A percentile compares a stretch with the other conserved stretches of the same genome.
These are phyloP conservation scores for Rhadinocentrus ornatus DNA, from an alignment of 2,797 vertebrate species.

Conservation along the genomic window DNA sequence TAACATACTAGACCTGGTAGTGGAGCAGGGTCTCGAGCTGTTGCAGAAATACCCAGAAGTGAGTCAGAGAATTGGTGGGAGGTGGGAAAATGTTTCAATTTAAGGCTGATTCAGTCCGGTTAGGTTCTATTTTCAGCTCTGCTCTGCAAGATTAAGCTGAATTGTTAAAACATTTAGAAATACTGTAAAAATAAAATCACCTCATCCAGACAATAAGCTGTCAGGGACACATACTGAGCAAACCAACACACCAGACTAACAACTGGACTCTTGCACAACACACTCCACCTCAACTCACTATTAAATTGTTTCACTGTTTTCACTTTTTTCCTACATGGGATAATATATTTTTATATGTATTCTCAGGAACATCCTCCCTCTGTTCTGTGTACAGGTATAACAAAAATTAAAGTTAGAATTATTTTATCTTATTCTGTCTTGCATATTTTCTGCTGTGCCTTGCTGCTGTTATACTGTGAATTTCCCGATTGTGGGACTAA, in stretches of 20 bases:
- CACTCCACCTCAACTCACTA: too few relatives aligned
- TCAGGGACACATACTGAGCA: background rate
- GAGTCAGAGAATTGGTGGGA: slow-evolving; percentile 40
- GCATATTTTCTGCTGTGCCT: too few relatives aligned
- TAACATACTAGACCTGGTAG: slow-evolving; percentile 79
- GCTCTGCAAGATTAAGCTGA: background rate
- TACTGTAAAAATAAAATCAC: background rate
- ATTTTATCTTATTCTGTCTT: too few relatives aligned
- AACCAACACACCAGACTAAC: slow-evolving; percentile 29
- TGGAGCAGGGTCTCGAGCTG: slow-evolving; percentile 67
- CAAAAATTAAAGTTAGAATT: too few relatives aligned
- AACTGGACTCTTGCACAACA: too few relatives aligned
- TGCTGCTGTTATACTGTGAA: too few relatives aligned
- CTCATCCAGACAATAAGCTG: background rate
- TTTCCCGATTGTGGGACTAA: too few relatives aligned
- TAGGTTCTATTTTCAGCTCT: background rate
- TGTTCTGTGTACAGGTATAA: too few relatives aligned
- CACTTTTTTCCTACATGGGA: too few relatives aligned
- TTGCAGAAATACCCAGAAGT: slow-evolving; percentile 63
- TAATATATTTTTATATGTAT: too few relatives aligned
- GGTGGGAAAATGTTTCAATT: slow-evolving; percentile 18
- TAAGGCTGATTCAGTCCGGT: background rate
- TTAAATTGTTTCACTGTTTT: too few relatives aligned
- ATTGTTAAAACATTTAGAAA: background rate
- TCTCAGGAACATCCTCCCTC: too few relatives aligned